Evolutionary conservation across 2,113 vertebrate species (phyloP).

Genomic region (Pedionomus torquatus): DNA sequence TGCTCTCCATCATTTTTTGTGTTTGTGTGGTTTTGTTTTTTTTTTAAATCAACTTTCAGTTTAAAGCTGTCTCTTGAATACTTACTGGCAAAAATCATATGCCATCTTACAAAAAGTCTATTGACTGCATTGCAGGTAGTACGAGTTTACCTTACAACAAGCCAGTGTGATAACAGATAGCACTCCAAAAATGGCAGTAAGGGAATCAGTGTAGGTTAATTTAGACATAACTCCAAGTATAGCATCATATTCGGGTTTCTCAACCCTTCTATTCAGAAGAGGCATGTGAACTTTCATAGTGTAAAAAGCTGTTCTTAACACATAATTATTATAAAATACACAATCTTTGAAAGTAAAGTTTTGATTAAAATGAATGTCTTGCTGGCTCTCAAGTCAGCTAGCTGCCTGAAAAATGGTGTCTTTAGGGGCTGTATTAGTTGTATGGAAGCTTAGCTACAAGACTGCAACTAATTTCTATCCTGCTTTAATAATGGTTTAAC

Average conservation of each 20-base stretch:
- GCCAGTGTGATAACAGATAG: background rate
- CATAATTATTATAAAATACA: background rate
- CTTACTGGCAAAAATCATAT: background rate
- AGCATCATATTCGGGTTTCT: background rate
- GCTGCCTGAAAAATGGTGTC: background rate
- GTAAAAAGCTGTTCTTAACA: background rate
- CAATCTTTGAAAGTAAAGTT: background rate
- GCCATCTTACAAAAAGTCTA: background rate
- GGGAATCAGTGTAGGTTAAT: background rate
- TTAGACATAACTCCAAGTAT: background rate
- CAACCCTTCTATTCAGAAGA: background rate
- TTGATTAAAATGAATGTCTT: background rate
- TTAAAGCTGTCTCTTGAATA: background rate
- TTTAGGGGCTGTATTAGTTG: background rate
- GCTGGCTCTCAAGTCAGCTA: background rate
- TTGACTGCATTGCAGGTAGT: background rate
- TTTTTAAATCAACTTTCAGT: background rate
- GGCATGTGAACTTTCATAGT: background rate
- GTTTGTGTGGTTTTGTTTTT: too few species aligned
- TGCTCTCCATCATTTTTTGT: background rate
- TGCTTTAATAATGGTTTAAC: conserved; percentile 9
- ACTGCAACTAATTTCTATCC: background rate
- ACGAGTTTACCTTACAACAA: background rate
- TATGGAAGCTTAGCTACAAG: background rate
- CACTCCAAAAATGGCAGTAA: background rate